Evolutionary conservation across 2,113 vertebrate species (phyloP).

Genomic region (Hippocampus guttulatus): DNA sequence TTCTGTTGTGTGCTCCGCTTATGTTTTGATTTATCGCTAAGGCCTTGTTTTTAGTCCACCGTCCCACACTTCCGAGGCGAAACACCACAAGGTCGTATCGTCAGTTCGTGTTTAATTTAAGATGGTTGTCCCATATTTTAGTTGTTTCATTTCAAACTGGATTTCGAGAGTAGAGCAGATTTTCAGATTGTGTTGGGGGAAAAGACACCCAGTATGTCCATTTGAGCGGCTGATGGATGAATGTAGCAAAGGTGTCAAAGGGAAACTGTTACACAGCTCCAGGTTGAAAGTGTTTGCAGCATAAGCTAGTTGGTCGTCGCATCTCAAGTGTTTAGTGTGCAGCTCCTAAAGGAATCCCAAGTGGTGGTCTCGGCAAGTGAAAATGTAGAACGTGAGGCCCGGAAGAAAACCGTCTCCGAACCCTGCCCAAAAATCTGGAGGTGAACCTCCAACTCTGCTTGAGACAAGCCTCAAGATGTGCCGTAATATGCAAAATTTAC

Average conservation of each 20-base stretch:
- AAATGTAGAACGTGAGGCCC: constrained; percentile 63
- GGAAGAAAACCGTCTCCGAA: constrained; percentile 81
- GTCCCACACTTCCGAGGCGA: not conserved
- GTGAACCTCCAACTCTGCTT: not conserved
- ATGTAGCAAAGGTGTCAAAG: constrained; percentile 57
- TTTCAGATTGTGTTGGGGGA: constrained; percentile 16
- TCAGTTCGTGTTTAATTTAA: not conserved
- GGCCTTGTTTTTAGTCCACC: constrained; percentile 28
- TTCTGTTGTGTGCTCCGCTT: constrained; percentile 22
- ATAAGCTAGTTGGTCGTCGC: constrained; percentile 34
- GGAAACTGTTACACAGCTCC: constrained; percentile 35
- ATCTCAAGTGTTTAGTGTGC: constrained; percentile 71
- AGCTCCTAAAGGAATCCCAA: constrained; percentile 10
- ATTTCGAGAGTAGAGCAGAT: constrained; percentile 1
- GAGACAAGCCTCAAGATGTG: not conserved
- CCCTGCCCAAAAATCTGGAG: not conserved
- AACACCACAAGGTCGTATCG: not conserved
- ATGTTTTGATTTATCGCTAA: constrained; percentile 36
- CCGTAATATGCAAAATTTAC: not conserved
- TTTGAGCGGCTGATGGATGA: constrained; percentile 10
- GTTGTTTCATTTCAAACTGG: constrained; percentile 16
- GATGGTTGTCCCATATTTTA: constrained; percentile 30
- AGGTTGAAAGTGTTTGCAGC: constrained; percentile 29
- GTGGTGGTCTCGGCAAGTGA: not conserved
- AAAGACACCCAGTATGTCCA: constrained; percentile 17